Evolutionary conservation across 2,888 invertebrate genomes (phyloP).

Genomic region (Sesia apiformis): DNA sequence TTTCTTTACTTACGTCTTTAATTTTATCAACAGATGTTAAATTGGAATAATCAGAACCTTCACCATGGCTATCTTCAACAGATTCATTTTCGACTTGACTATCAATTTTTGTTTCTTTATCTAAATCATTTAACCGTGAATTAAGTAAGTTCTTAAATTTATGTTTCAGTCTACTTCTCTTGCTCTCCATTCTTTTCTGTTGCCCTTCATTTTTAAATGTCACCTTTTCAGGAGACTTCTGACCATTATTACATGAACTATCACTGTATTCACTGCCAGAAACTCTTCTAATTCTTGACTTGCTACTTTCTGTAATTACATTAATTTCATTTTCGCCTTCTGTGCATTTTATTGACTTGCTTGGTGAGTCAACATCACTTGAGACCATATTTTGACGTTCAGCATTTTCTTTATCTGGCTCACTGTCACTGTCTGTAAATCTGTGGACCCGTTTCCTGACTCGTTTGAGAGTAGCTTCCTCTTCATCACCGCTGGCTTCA

Average conservation of each 20-base stretch:
- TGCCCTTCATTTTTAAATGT: not conserved
- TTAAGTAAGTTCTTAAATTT: not conserved
- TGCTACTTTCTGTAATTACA: constrained; percentile 2
- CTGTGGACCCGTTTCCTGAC: constrained; percentile 26
- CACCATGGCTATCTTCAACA: constrained; percentile 12
- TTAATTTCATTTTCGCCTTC: constrained; percentile 10
- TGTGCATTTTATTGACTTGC: constrained; percentile 1
- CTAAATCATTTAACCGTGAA: not conserved
- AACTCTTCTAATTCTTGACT: constrained; percentile 14
- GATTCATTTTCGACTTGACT: constrained; percentile 6
- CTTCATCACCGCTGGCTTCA: constrained; percentile 10
- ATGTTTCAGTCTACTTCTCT: not conserved
- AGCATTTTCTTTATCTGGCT: constrained; percentile 20
- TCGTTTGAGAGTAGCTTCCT: constrained; percentile 12
- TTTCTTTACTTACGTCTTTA: constrained; percentile 31
- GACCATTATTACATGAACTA: not conserved
- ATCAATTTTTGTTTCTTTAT: constrained; percentile 6
- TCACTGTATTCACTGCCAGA: not conserved
- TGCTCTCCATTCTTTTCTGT: not conserved
- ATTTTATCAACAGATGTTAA: constrained; percentile 33
- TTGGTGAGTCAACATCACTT: not conserved
- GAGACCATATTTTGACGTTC: constrained; percentile 1
- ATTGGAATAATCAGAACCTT: constrained; percentile 11
- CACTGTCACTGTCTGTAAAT: constrained; percentile 43
- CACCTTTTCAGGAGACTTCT: too few relatives aligned